These are phyloP conservation scores for Campoletis raptor DNA, from an alignment of 2,888 invertebrate species.

Conservation along the genomic window DNA sequence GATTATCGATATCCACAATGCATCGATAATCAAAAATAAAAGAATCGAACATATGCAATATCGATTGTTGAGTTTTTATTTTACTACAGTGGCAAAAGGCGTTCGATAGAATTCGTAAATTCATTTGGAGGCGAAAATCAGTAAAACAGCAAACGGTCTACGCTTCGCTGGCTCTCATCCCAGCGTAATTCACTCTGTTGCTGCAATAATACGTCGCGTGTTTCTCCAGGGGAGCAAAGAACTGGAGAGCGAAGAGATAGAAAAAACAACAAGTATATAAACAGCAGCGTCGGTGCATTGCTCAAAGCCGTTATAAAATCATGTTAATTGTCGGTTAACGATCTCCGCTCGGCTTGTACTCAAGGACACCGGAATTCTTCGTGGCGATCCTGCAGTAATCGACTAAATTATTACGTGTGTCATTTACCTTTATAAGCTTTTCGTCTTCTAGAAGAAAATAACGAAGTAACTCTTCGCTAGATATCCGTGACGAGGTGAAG, in stretches of 20 bases:
- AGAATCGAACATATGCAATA: not conserved
- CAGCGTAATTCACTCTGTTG: conserved; percentile 46
- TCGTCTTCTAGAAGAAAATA: conserved; percentile 27
- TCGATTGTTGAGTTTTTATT: not conserved
- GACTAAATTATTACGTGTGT: conserved; percentile 54
- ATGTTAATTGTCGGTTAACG: conserved; percentile 79
- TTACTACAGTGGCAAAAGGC: not conserved
- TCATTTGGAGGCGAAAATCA: not conserved
- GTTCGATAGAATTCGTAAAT: not conserved
- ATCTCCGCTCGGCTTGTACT: conserved; percentile 68
- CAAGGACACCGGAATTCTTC: conserved; percentile 79
- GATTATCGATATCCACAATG: conserved; percentile 31
- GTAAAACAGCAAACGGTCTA: conserved; percentile 1
- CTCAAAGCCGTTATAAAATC: conserved; percentile 79
- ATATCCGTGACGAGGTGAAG: conserved; percentile 58
- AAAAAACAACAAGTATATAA: conserved; percentile 29
- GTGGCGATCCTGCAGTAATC: conserved; percentile 63
- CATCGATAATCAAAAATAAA: not conserved
- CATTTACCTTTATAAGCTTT: conserved; percentile 21
- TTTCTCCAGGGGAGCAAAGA: conserved; percentile 67
- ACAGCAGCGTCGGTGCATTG: conserved; percentile 70
- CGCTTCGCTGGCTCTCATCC: conserved; percentile 35
- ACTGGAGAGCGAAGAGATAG: conserved; percentile 25
- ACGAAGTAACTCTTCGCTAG: conserved; percentile 49
- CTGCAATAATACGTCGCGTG: conserved; percentile 59